Conservation (phyloP, 2,888 invertebrate species). For the Leuctra nigra region DNA sequence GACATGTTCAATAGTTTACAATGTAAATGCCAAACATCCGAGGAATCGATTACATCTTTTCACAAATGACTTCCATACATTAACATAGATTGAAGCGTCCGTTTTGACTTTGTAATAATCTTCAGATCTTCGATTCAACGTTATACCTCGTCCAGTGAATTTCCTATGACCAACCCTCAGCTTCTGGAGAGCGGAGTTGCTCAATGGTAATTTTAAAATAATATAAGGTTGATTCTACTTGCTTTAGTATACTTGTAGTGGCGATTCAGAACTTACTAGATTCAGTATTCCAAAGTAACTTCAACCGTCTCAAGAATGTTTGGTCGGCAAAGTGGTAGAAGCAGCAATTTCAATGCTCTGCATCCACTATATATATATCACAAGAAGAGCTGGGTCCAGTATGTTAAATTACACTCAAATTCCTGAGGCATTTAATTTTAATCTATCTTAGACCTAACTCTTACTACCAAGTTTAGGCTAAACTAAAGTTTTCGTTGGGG, state of each 20-base stretch:
- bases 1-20: too few relatives aligned
- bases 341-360: conserved; percentile 5
- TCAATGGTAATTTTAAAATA: not conserved
- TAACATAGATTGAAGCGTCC: too few relatives aligned
- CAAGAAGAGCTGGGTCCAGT: conserved; percentile 13
- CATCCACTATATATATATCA: too few relatives aligned
- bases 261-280: not conserved
- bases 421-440: conserved; percentile 25
- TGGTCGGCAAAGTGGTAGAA: conserved; percentile 4
- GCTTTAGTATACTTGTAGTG: too few relatives aligned
- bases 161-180: too few relatives aligned
- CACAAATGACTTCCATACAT: too few relatives aligned
- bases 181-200: not conserved
- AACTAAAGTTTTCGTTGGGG: conserved; percentile 15
- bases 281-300: not conserved
- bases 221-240: not conserved
- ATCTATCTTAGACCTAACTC: conserved; percentile 22
- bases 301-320: conserved; percentile 14
- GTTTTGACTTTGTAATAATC: too few relatives aligned
- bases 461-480: conserved; percentile 18
- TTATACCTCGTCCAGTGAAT: too few relatives aligned
- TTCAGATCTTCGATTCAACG: too few relatives aligned
- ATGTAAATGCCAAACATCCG: too few relatives aligned
- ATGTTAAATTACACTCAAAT: conserved; percentile 22
- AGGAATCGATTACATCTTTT: too few relatives aligned